Evolutionary conservation across 2,113 vertebrate genomes (phyloP).

Genomic region (Paralichthys olivaceus): DNA sequence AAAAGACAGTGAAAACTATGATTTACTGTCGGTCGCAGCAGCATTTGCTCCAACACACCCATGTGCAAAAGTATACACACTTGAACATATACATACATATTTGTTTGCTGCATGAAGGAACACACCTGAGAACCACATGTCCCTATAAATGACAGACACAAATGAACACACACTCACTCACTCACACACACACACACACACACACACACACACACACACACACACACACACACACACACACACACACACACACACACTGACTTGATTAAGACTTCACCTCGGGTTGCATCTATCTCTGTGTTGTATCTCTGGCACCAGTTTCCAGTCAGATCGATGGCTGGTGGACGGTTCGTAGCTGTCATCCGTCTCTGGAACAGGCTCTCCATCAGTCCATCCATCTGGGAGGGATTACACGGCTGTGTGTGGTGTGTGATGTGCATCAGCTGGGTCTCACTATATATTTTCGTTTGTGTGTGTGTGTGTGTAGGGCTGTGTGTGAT

Average conservation of each 20-base stretch:
- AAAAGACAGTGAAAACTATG: no score
- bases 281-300: conserved; percentile 5
- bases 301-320: conserved; percentile 27
- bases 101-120: neutral
- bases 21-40: no score
- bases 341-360: conserved; percentile 12
- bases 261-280: neutral
- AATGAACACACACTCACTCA: conserved; percentile 8
- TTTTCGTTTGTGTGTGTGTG: conserved; percentile 11
- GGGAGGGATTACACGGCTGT: conserved; percentile 45
- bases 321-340: conserved; percentile 9
- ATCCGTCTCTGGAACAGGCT: conserved; percentile 28
- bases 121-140: conserved; percentile 21
- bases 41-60: no score
- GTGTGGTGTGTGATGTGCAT: conserved; percentile 23
- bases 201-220: neutral
- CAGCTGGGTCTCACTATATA: neutral
- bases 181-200: neutral
- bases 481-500: conserved; percentile 9
- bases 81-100: neutral
- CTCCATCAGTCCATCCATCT: conserved; percentile 38
- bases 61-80: no score
- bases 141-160: conserved; percentile 16
- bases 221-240: conserved; percentile 4
- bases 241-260: neutral